These are phyloP conservation scores for Coregonus clupeaformis DNA, from an alignment of 2,113 vertebrate genomes.

Conservation along the genomic window DNA sequence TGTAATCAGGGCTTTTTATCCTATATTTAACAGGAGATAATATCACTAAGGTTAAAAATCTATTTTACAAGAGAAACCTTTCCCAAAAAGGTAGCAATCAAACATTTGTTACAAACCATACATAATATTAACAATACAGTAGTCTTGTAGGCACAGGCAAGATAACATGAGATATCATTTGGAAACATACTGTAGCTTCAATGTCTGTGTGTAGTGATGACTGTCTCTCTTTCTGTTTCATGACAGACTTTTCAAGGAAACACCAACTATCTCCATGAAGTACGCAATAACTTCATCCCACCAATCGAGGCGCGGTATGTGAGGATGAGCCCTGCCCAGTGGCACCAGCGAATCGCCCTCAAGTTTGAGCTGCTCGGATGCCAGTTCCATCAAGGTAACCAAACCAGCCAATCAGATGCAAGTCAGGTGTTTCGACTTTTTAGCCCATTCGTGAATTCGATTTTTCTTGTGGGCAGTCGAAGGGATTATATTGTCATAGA, in stretches of 20 bases:
- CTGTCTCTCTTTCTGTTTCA: constrained; percentile 2
- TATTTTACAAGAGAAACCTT: neutral
- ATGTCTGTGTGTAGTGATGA: too few species aligned
- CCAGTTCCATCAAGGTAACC: constrained; percentile 79
- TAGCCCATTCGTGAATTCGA: neutral
- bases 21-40: too few species aligned
- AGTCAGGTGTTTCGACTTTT: neutral
- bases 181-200: too few species aligned
- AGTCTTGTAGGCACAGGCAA: neutral
- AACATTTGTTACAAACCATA: neutral
- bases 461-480: constrained; percentile 59
- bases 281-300: constrained; percentile 97
- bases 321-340: constrained; percentile 85
- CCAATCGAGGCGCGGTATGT: constrained; percentile 89
- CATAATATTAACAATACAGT: neutral
- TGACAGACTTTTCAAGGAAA: constrained; percentile 94
- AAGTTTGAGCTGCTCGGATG: constrained; percentile 95
- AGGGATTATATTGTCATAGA: constrained; percentile 47
- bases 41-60: neutral
- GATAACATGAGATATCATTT: too few species aligned
- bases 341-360: constrained; percentile 93
- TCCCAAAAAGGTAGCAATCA: too few species aligned
- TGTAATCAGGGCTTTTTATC: neutral
- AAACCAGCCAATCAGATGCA: neutral
- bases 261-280: constrained; percentile 87